Percentiles rank a stretch among this genome's conserved stretches.
These are phyloP conservation scores for Microtus montanus DNA, from an alignment of 2,113 vertebrate species.

Conservation along the genomic window DNA sequence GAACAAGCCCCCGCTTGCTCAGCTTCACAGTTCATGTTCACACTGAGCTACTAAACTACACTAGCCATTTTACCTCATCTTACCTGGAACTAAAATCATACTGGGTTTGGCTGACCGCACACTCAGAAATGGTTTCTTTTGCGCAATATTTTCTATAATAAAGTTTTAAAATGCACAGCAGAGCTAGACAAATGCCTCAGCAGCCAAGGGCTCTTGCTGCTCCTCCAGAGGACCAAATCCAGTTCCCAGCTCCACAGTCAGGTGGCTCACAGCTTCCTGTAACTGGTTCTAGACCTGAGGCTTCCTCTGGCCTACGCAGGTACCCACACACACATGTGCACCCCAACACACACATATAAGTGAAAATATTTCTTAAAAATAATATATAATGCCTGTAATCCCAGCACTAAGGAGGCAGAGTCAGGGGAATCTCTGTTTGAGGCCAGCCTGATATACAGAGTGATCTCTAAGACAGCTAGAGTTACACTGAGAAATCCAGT, in stretches of 20 bases:
- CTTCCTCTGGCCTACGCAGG: not conserved
- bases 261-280: not conserved
- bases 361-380: not conserved
- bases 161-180: slow-evolving; percentile 15
- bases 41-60: not conserved
- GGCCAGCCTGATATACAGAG: not conserved
- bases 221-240: not conserved
- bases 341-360: not conserved
- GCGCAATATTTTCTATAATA: not conserved
- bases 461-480: not conserved
- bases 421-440: not conserved
- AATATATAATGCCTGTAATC: not conserved
- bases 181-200: not conserved
- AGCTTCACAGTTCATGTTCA: too few relatives aligned
- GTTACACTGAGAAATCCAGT: not conserved
- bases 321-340: not conserved
- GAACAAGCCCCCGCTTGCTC: not conserved
- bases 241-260: not conserved
- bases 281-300: not conserved
- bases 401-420: not conserved
- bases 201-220: not conserved
- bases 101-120: not conserved
- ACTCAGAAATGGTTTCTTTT: not conserved
- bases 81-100: not conserved
- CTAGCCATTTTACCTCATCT: not conserved